Percentiles rank a stretch among this genome's conserved stretches.
Conservation (phyloP, 2,113 vertebrate species). For the Chionodraco myersi region DNA sequence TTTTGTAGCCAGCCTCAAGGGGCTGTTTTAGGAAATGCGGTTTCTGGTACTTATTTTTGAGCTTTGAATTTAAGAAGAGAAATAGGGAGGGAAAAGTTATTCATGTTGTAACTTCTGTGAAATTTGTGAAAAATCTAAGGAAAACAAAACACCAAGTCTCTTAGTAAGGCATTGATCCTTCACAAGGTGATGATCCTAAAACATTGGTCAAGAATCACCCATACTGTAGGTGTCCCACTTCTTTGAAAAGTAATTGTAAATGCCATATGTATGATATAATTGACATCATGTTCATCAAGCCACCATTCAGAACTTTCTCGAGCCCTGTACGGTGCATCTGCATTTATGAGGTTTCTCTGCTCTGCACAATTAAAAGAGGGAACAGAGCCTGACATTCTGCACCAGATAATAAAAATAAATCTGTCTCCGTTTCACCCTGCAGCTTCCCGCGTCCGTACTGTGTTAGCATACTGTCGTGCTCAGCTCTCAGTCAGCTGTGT, state of each 20-base stretch:
- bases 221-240: not conserved
- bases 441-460: not conserved
- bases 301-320: not conserved
- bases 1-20: too few species aligned
- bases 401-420: constrained; percentile 14
- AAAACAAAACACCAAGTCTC: too few species aligned
- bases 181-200: too few species aligned
- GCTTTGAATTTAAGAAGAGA: too few species aligned
- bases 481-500: constrained; percentile 24
- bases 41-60: too few species aligned
- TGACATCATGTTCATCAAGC: not conserved
- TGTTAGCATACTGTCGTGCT: constrained; percentile 25
- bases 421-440: not conserved
- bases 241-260: not conserved
- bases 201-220: not conserved
- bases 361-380: not conserved
- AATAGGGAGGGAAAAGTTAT: too few species aligned
- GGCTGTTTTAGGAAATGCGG: too few species aligned
- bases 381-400: not conserved
- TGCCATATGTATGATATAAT: not conserved
- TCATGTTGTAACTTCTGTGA: too few species aligned
- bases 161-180: too few species aligned
- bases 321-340: not conserved
- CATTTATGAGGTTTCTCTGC: not conserved
- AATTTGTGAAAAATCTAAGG: too few species aligned